A percentile compares a stretch with the other conserved stretches of the same genome.
These are phyloP conservation scores for Urophycis tenuis DNA, from an alignment of 2,797 vertebrate genomes.

Conservation along the genomic window DNA sequence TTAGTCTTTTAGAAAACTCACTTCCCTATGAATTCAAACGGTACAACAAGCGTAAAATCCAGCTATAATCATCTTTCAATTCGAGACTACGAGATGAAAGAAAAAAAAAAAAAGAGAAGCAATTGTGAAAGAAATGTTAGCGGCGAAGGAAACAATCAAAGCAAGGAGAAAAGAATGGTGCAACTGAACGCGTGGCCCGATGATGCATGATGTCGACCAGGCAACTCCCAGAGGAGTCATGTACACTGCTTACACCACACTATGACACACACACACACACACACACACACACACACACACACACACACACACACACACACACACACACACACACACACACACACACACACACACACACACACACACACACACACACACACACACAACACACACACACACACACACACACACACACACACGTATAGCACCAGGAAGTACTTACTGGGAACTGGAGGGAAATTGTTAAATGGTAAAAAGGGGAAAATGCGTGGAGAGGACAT, in stretches of 20 bases:
- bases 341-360: slow-evolving; percentile 28
- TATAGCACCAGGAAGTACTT: slow-evolving; percentile 57
- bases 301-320: slow-evolving; percentile 40
- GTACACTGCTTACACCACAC: background rate
- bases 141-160: background rate
- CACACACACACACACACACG: slow-evolving; percentile 29
- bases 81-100: background rate
- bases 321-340: slow-evolving; percentile 30
- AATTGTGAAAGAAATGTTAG: background rate
- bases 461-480: slow-evolving; percentile 52
- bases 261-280: slow-evolving; percentile 29
- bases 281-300: slow-evolving; percentile 35
- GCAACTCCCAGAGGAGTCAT: background rate
- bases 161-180: background rate
- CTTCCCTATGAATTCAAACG: background rate
- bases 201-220: background rate
- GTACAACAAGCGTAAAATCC: too few relatives aligned
- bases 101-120: background rate
- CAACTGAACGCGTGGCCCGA: background rate
- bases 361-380: slow-evolving; percentile 29
- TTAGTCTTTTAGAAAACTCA: background rate
- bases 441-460: slow-evolving; percentile 72
- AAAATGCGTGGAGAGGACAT: slow-evolving; percentile 47
- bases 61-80: background rate
- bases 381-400: slow-evolving; percentile 22